Percentiles rank a stretch among this genome's conserved stretches.
Conservation (phyloP, 2,797 vertebrate species). For the Chanos chanos region DNA sequence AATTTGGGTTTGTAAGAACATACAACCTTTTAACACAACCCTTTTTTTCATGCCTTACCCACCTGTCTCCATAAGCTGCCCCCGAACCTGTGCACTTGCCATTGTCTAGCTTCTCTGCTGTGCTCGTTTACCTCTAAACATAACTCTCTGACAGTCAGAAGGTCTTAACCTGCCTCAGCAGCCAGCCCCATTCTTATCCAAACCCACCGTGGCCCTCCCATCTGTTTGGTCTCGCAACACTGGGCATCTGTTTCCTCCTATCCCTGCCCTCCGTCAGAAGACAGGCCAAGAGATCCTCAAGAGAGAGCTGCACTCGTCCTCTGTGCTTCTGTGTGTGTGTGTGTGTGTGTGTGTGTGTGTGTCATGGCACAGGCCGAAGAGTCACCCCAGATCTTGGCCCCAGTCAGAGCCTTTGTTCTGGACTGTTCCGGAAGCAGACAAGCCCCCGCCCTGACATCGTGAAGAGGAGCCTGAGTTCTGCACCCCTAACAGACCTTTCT, state of each 20-base stretch:
- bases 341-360: conserved; percentile 12
- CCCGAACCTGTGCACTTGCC: conserved; percentile 56
- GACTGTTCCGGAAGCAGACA: conserved; percentile 50
- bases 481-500: conserved; percentile 33
- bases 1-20: too few species aligned
- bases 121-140: conserved; percentile 75
- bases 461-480: conserved; percentile 20
- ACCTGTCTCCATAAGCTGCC: conserved; percentile 73
- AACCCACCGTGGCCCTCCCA: conserved; percentile 68
- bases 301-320: conserved; percentile 56
- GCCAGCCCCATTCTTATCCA: conserved; percentile 45
- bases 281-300: conserved; percentile 73
- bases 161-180: conserved; percentile 60
- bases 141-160: conserved; percentile 67
- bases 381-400: conserved; percentile 62
- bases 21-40: conserved; percentile 44
- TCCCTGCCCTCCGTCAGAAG: conserved; percentile 75
- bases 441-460: conserved; percentile 57
- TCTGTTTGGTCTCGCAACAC: conserved; percentile 71
- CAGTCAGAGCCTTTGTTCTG: conserved; percentile 61
- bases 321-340: conserved; percentile 8
- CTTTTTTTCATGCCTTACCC: conserved; percentile 57
- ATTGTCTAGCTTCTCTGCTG: conserved; percentile 63
- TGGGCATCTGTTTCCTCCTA: conserved; percentile 72
- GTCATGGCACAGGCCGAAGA: conserved; percentile 23